Evolutionary conservation across 1,140 invertebrate species (phyloP).

Genomic region (Cherax quadricarinatus): DNA sequence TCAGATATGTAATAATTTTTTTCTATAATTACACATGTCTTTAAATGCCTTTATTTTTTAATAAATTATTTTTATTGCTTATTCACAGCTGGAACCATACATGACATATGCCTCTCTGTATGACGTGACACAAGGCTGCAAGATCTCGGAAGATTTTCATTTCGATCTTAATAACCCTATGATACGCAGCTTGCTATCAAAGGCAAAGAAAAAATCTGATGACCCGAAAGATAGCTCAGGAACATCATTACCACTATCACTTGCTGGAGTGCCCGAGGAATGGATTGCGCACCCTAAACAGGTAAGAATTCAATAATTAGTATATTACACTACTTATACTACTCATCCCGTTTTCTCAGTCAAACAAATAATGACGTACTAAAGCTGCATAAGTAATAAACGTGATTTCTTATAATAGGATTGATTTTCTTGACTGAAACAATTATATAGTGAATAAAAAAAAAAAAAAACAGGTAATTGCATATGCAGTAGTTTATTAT

Average conservation of each 20-base stretch:
- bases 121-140: slow-evolving; percentile 89
- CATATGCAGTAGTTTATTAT: too few species aligned
- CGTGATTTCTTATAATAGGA: too few species aligned
- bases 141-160: slow-evolving; percentile 95
- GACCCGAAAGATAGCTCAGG: slow-evolving; percentile 80
- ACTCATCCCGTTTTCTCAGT: too few species aligned
- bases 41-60: too few species aligned
- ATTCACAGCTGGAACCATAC: slow-evolving; percentile 89
- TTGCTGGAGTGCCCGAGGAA: slow-evolving; percentile 81
- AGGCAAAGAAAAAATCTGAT: slow-evolving; percentile 73
- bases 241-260: slow-evolving; percentile 77
- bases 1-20: too few species aligned
- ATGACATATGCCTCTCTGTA: slow-evolving; percentile 90
- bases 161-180: slow-evolving; percentile 89
- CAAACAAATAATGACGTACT: too few species aligned
- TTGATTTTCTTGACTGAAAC: too few species aligned
- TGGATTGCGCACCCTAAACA: slow-evolving; percentile 83
- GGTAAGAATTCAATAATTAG: slow-evolving; percentile 75
- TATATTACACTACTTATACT: too few species aligned
- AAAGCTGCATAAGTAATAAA: too few species aligned
- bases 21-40: too few species aligned
- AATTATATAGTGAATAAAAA: too few species aligned
- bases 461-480: too few species aligned
- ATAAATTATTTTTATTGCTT: neutral
- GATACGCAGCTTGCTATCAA: slow-evolving; percentile 81